A percentile compares a stretch with the other conserved stretches of the same genome.
phyloP scores from a whole-genome alignment of 1,140 invertebrate species.

The Diabrotica undecimpunctata region DNA sequence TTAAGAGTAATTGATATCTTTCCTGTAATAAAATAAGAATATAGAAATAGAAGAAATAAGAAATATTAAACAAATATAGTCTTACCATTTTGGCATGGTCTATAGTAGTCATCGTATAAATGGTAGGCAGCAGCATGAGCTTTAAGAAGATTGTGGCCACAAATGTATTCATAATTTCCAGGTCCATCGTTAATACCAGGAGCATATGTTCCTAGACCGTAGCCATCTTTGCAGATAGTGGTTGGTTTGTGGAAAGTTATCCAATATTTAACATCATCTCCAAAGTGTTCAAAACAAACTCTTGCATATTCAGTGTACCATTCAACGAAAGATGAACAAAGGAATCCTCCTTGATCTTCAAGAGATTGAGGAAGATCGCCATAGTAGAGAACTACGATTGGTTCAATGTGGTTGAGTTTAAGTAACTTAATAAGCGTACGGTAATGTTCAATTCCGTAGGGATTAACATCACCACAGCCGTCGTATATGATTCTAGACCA shows the following conservation, averaged over 20 bases:
- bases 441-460: conserved; percentile 5
- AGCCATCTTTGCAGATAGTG: conserved; percentile 53
- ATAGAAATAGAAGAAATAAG: too few species aligned
- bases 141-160: conserved; percentile 52
- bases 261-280: conserved; percentile 61
- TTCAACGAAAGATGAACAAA: neutral
- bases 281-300: conserved; percentile 56
- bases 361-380: conserved; percentile 12
- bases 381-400: conserved; percentile 10
- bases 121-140: conserved; percentile 56
- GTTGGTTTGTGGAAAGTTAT: conserved; percentile 72
- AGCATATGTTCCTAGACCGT: neutral
- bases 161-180: conserved; percentile 55
- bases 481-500: conserved; percentile 26
- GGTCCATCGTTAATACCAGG: conserved; percentile 49
- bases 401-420: conserved; percentile 14
- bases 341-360: conserved; percentile 12
- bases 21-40: neutral
- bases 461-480: conserved; percentile 4
- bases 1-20: neutral
- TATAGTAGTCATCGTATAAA: conserved; percentile 52
- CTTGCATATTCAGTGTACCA: conserved; percentile 52
- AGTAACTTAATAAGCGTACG: conserved; percentile 12
- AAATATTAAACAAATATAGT: neutral
- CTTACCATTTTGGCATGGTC: conserved; percentile 22